Evolutionary conservation across 23 tunicate genomes (phyloP).

Genomic region (Diplosoma virens): DNA sequence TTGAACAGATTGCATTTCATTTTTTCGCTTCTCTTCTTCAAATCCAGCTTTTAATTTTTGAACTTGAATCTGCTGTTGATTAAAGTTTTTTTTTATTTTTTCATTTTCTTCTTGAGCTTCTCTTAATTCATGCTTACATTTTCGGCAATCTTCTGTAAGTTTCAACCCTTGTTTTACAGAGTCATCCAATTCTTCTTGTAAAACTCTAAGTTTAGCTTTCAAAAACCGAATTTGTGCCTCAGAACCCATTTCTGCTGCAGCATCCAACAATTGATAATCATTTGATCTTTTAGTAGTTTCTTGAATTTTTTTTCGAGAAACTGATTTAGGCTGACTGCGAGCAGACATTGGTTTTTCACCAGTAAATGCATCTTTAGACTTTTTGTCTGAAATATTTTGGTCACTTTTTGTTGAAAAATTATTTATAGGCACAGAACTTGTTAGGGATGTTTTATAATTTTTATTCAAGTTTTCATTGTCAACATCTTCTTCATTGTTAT

Average conservation of each 20-base stretch:
- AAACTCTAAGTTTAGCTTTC: slow-evolving; percentile 76
- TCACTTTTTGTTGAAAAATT: too few relatives aligned
- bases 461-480: too few relatives aligned
- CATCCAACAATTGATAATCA: too few relatives aligned
- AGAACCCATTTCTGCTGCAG: slow-evolving; percentile 79
- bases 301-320: too few relatives aligned
- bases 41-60: slow-evolving; percentile 61
- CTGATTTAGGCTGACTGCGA: too few relatives aligned
- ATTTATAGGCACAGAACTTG: too few relatives aligned
- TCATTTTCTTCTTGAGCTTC: slow-evolving; percentile 52
- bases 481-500: slow-evolving; percentile 25
- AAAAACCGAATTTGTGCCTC: slow-evolving; percentile 86
- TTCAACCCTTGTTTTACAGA: neutral
- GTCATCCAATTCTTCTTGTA: slow-evolving; percentile 65
- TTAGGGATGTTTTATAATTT: too few relatives aligned
- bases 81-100: slow-evolving; percentile 42
- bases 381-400: too few relatives aligned
- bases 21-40: slow-evolving; percentile 60
- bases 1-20: slow-evolving; percentile 48
- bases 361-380: too few relatives aligned
- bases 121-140: slow-evolving; percentile 28
- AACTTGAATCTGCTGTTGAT: slow-evolving; percentile 43
- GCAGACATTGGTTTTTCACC: too few relatives aligned
- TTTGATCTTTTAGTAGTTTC: too few relatives aligned
- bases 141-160: slow-evolving; percentile 21